Base-by-base conservation (phyloP, 2,113 vertebrate species). In the Lontra canadensis region DNA sequence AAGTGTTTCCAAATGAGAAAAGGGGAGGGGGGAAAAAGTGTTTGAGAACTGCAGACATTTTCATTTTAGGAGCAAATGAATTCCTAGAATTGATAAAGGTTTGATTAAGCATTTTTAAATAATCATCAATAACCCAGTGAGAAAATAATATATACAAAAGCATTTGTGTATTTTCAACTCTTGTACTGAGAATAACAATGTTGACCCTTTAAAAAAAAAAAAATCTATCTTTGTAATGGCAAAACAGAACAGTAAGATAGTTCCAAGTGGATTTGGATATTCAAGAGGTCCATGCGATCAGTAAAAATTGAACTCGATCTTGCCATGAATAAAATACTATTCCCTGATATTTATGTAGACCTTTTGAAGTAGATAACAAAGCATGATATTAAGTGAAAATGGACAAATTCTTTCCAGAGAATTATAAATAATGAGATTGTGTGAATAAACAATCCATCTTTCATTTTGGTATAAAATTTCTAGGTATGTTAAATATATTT, bases 101-200 rank as follows among this genome's bases (percentile, higher is more conserved):
- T 88, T 94, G 93, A 89, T 85, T 81, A 90, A 90, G 36, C 39
- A 88, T 93, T 97, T 96, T 95, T 34, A 90, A 93, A 94, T 89
- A 82, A 90, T 84, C 49, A 78, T 12, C 13, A 87, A 52, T 73
- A 90, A 65, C 21, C 63, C 36, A 80, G 5, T 25, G 15, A 82
- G 49, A 79, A 88, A 81, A 86, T 67, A 84, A 74, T 18, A 78
- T n/a, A 57, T 39, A 73, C 2, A 36, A 52, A 88, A 34, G 12
- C 44, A 52, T 92, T 80, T 76, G 47, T 57, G 47, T 89, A 52
- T 73, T 89, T 94, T 82, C 3, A 29, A 8, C 84, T 83, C 8
- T 82, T 76, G 4, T 74, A 63, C 34, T 49, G 6, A 47, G 18
- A 59, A 25, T 39, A 78, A 20, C 9, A 67, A 76, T 82, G 14